A percentile compares a stretch with the other conserved stretches of the same genome.
Conservation (phyloP, 2,113 vertebrate species). For the Plecturocebus donacophilus region DNA sequence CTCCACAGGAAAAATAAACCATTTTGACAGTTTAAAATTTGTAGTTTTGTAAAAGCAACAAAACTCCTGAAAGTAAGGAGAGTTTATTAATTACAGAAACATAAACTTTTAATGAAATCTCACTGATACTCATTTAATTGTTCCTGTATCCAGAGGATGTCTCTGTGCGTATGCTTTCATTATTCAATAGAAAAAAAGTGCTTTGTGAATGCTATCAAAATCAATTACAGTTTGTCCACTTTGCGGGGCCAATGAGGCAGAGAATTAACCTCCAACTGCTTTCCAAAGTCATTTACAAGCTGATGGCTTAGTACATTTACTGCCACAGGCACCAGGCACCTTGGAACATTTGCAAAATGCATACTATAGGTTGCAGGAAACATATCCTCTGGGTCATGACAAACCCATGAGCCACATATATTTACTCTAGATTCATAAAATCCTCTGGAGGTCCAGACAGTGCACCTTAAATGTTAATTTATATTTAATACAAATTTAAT, state of each 20-base stretch:
- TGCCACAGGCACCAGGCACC: constrained; percentile 61
- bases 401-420: constrained; percentile 7
- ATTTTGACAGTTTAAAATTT: constrained; percentile 65
- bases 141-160: constrained; percentile 71
- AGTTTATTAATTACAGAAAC: constrained; percentile 77
- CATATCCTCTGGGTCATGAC: constrained; percentile 55
- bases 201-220: constrained; percentile 83
- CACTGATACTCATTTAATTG: constrained; percentile 79
- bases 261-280: constrained; percentile 89
- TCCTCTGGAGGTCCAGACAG: not conserved
- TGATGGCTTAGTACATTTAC: constrained; percentile 76
- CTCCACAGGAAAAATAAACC: constrained; percentile 50
- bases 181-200: constrained; percentile 79
- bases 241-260: constrained; percentile 84
- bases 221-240: constrained; percentile 86
- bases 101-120: constrained; percentile 78
- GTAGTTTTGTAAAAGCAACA: constrained; percentile 74
- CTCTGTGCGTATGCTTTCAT: constrained; percentile 75
- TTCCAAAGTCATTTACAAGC: constrained; percentile 85
- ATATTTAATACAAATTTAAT: constrained; percentile 2
- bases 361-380: constrained; percentile 54
- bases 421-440: constrained; percentile 43
- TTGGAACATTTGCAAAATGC: constrained; percentile 71
- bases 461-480: not conserved
- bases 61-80: constrained; percentile 64